These are phyloP conservation scores for Cartodere bifasciata DNA, from an alignment of 2,888 invertebrate genomes.

Conservation along the genomic window DNA sequence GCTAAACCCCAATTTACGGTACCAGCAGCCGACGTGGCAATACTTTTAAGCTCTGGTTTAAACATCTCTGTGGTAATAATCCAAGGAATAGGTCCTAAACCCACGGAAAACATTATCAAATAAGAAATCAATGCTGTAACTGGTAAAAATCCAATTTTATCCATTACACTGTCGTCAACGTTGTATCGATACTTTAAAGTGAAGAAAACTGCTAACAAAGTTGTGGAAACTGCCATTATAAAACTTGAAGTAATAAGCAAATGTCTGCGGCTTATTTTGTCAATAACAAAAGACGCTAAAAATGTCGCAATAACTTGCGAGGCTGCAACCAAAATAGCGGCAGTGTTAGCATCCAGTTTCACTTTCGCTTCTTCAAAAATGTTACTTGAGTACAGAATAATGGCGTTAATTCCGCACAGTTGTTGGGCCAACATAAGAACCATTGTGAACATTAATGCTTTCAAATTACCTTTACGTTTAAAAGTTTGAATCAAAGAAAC, in stretches of 20 bases:
- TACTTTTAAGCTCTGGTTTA: slow-evolving; percentile 62
- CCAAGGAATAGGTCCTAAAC: slow-evolving; percentile 83
- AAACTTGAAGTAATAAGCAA: slow-evolving; percentile 59
- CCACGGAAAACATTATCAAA: slow-evolving; percentile 68
- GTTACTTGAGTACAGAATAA: slow-evolving; percentile 63
- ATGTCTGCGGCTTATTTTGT: slow-evolving; percentile 65
- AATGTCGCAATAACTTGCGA: slow-evolving; percentile 71
- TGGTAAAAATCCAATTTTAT: slow-evolving; percentile 58
- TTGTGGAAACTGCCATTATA: slow-evolving; percentile 56
- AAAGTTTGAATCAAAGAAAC: slow-evolving; percentile 36
- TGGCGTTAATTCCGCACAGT: slow-evolving; percentile 70
- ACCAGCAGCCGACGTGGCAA: slow-evolving; percentile 65
- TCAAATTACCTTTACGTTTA: slow-evolving; percentile 24
- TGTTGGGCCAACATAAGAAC: slow-evolving; percentile 86
- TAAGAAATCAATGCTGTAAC: slow-evolving; percentile 61
- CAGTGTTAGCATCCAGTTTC: slow-evolving; percentile 42
- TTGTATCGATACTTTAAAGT: slow-evolving; percentile 32
- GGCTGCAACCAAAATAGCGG: slow-evolving; percentile 70
- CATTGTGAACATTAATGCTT: slow-evolving; percentile 57
- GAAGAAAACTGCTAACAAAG: slow-evolving; percentile 63
- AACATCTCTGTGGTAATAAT: slow-evolving; percentile 75
- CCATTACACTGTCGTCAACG: slow-evolving; percentile 35
- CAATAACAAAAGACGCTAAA: slow-evolving; percentile 62
- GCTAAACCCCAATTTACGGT: slow-evolving; percentile 73
- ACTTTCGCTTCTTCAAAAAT: slow-evolving; percentile 61